Base-by-base conservation (phyloP, 2,113 vertebrate genomes). In the Lophius piscatorius region DNA sequence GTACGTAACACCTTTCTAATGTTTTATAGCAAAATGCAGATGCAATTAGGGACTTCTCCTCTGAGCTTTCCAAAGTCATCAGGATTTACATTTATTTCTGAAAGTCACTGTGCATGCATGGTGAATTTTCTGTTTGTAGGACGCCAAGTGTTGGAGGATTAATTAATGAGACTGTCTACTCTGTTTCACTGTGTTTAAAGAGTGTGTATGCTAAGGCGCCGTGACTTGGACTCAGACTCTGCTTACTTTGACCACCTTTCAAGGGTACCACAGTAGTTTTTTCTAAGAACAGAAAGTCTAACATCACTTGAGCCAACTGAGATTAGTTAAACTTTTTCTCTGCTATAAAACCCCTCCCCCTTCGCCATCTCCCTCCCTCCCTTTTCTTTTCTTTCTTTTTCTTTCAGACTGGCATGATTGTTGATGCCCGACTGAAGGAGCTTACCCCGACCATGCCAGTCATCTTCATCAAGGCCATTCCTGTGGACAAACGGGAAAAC, bases 371-470 rank as follows among this genome's bases (percentile, higher is more conserved):
- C 24, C 31, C 12, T 9, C 3, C 16, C 2, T 28, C 35, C 4
- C 17, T 13, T n/a, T 14, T 17, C 16, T 9, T 26, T n/a, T 50
- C 12, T 9, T n/a, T 46, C 14, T 26, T 59, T 66, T 69, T 34
- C 64, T 33, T 50, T 31, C 56, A 98, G 97, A 54, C 83, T 0
- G 94, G 96, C 20, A 50, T 93, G 17, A 92, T 99, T 24, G 62
- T 87, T 0, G 95, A 98, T 0, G 92, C 95, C 3, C 91, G 91
- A 3, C 89, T 98, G 23, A 94, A 96, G 73, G 97, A 98, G 8
- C 91, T 98, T n/a, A 94, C 93, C 0, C 92, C 95, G 0, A 8
- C 92, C 35, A 89, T 97, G 91, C 96, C 97, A 0, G 94, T 98
- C 17, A 72, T 98, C 65, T 96, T 96, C 88, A 87, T 98, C 88